Conservation (phyloP, 2,797 vertebrate species). For the Pseudocheirus occidentalis region DNA sequence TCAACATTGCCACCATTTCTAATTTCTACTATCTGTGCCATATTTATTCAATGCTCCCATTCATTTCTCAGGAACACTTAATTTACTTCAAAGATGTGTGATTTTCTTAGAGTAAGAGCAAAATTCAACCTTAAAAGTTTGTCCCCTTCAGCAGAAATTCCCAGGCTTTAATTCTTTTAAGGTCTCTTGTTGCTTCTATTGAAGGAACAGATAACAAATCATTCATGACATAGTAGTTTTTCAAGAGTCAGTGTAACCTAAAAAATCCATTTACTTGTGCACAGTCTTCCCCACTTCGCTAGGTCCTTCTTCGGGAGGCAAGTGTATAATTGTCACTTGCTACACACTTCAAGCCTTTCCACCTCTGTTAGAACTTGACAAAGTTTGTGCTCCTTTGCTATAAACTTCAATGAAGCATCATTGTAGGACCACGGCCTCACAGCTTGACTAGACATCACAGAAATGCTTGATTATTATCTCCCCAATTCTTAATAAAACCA, state of each 20-base stretch:
- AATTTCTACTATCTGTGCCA: constrained; percentile 58
- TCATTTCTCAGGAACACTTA: constrained; percentile 66
- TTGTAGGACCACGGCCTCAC: neutral
- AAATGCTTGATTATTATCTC: constrained; percentile 55
- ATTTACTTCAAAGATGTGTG: neutral
- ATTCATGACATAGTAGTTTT: neutral
- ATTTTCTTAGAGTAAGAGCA: neutral
- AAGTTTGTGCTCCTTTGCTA: neutral
- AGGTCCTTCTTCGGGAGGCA: neutral
- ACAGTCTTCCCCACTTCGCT: neutral
- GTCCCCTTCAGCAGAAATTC: neutral
- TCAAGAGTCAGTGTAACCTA: neutral
- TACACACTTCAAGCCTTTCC: neutral
- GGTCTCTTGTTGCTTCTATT: neutral
- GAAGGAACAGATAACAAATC: neutral
- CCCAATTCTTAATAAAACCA: constrained; percentile 56
- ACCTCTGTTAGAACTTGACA: neutral
- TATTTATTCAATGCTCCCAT: constrained; percentile 41
- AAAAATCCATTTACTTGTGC: neutral
- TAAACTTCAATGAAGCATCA: neutral
- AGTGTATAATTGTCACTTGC: neutral
- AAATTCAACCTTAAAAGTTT: neutral
- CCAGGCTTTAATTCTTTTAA: neutral
- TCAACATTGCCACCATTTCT: constrained; percentile 39
- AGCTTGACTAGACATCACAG: neutral